Conservation (phyloP, 2,888 invertebrate genomes). For the Pammene aurita region DNA sequence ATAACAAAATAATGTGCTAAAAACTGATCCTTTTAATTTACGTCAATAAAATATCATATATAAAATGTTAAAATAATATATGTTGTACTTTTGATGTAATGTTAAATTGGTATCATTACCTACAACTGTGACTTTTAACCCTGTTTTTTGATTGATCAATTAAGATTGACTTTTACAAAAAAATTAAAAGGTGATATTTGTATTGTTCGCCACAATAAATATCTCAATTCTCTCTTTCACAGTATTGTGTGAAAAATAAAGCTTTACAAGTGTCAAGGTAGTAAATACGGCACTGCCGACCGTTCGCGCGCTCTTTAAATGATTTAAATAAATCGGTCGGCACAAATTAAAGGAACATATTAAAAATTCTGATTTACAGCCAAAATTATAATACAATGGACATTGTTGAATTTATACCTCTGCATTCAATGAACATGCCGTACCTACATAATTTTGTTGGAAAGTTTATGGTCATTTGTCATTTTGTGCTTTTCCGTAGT, state of each 20-base stretch:
- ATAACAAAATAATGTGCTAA: too few relatives aligned
- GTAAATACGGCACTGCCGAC: slow-evolving; percentile 58
- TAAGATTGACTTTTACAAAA: slow-evolving; percentile 28
- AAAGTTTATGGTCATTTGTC: slow-evolving; percentile 34
- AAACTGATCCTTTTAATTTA: too few relatives aligned
- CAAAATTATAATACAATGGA: slow-evolving; percentile 72
- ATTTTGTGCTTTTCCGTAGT: slow-evolving; percentile 17
- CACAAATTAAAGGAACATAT: slow-evolving; percentile 67
- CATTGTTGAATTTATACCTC: slow-evolving; percentile 62
- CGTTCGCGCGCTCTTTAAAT: slow-evolving; percentile 51
- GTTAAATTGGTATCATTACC: too few relatives aligned
- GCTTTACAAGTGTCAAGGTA: slow-evolving; percentile 47
- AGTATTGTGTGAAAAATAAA: slow-evolving; percentile 32
- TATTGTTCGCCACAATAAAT: slow-evolving; percentile 32
- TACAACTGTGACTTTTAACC: slow-evolving; percentile 10
- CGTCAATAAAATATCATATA: too few relatives aligned
- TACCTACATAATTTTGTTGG: slow-evolving; percentile 46
- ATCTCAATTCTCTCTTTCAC: slow-evolving; percentile 36
- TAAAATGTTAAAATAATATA: too few relatives aligned
- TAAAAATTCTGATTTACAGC: slow-evolving; percentile 70
- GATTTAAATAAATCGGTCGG: slow-evolving; percentile 62
- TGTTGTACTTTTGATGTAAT: too few relatives aligned
- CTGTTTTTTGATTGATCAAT: slow-evolving; percentile 31
- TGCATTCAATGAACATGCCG: slow-evolving; percentile 62
- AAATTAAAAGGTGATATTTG: slow-evolving; percentile 22